Evolutionary conservation across 2,113 vertebrate genomes (phyloP).

Genomic region (Brachypteracias leptosomus): DNA sequence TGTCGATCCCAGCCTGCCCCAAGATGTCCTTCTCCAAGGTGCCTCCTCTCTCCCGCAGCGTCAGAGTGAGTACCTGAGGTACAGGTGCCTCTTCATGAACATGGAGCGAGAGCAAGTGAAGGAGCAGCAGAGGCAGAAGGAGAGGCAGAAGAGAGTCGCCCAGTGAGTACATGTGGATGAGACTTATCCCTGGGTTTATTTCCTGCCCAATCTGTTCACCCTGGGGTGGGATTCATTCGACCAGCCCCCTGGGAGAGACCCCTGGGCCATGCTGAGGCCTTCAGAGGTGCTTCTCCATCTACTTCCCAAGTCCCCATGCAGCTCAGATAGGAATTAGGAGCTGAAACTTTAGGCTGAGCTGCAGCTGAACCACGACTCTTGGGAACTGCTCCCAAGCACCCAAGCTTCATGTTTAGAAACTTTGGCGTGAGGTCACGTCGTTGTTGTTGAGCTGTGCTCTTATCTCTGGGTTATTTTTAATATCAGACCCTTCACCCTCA

Average conservation of each 20-base stretch:
- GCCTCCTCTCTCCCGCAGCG: slow-evolving; percentile 60
- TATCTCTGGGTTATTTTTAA: neutral
- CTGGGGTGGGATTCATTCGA: neutral
- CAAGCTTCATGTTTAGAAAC: neutral
- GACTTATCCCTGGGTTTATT: neutral
- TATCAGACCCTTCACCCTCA: neutral
- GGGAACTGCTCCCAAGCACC: neutral
- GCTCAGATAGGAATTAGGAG: neutral
- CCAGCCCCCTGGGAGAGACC: neutral
- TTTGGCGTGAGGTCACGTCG: accelerated
- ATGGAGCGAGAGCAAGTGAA: slow-evolving; percentile 84
- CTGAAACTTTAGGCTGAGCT: accelerated
- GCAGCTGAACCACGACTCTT: accelerated
- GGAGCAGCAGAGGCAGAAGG: slow-evolving; percentile 78
- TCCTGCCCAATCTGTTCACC: neutral
- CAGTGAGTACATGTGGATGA: slow-evolving; percentile 25
- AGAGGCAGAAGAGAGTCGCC: slow-evolving; percentile 77
- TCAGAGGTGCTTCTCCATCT: neutral
- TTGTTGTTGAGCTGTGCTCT: neutral
- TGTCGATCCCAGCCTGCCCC: neutral
- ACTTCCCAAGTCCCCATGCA: accelerated
- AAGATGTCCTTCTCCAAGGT: neutral
- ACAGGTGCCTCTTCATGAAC: slow-evolving; percentile 84
- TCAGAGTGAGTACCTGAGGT: slow-evolving; percentile 80
- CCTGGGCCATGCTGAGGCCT: accelerated